Evolutionary conservation across 1,140 invertebrate species (phyloP).

Genomic region (Gonatopus flavifemur): DNA sequence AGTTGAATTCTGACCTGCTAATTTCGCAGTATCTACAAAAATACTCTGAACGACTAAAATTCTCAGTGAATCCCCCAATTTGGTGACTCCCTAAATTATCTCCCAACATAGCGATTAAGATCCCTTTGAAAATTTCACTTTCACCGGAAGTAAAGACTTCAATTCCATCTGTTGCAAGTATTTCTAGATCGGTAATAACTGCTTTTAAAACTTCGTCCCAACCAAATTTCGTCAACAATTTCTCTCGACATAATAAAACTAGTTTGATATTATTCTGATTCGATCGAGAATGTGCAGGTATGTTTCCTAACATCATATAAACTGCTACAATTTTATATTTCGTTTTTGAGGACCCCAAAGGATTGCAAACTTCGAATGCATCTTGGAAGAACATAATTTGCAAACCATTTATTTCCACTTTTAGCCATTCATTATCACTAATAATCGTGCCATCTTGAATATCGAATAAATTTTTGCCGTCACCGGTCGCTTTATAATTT

Average conservation of each 20-base stretch:
- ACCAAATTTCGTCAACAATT: neutral
- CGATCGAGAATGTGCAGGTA: neutral
- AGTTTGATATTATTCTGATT: neutral
- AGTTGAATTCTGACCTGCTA: neutral
- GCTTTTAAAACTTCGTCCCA: neutral
- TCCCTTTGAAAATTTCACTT: neutral
- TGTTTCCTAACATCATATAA: neutral
- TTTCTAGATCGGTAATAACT: neutral
- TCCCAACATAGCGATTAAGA: neutral
- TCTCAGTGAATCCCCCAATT: neutral
- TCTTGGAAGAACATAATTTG: neutral
- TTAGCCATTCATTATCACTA: neutral
- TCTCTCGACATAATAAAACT: neutral
- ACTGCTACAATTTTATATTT: neutral
- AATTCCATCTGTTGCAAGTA: neutral
- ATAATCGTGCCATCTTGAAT: neutral
- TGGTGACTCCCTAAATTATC: too few species aligned
- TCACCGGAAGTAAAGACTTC: neutral
- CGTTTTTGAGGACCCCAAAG: neutral
- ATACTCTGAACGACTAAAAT: neutral
- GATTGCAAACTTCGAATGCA: neutral
- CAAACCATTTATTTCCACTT: neutral
- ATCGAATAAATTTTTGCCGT: neutral
- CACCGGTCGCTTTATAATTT: neutral
- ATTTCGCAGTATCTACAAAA: too few species aligned